Percentiles rank a stretch among this genome's conserved stretches.
Evolutionary conservation across 1,140 invertebrate species (phyloP).

Genomic region (Acromyrmex charruanus): DNA sequence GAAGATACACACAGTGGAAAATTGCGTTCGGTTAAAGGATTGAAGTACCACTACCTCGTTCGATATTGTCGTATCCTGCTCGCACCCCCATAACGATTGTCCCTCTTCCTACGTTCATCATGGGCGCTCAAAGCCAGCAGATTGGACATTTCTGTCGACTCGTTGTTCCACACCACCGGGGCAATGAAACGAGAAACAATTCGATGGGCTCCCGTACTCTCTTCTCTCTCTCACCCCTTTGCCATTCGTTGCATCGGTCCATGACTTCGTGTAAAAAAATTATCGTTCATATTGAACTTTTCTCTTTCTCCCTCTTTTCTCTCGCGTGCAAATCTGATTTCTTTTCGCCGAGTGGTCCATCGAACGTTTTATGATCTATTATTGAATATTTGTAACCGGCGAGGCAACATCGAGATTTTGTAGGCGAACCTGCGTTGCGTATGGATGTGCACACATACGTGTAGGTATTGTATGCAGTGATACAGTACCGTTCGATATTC

Average conservation of each 20-base stretch:
- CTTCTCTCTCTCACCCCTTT: not conserved
- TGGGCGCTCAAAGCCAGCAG: conserved; percentile 67
- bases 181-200: conserved; percentile 75
- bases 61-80: conserved; percentile 28
- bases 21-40: conserved; percentile 65
- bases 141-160: conserved; percentile 70
- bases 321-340: conserved; percentile 24
- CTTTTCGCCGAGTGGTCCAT: not conserved
- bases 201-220: conserved; percentile 48
- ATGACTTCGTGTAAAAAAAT: conserved; percentile 59
- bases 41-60: conserved; percentile 28
- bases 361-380: conserved; percentile 48
- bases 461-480: not conserved
- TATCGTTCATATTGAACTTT: conserved; percentile 32
- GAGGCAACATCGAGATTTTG: conserved; percentile 38
- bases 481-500: conserved; percentile 30
- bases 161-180: conserved; percentile 62
- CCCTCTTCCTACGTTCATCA: conserved; percentile 37
- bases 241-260: not conserved
- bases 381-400: conserved; percentile 55
- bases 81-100: not conserved
- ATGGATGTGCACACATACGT: not conserved
- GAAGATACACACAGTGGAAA: conserved; percentile 67
- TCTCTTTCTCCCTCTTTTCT: not conserved
- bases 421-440: not conserved